A percentile compares a stretch with the other conserved stretches of the same genome.
phyloP scores from a whole-genome alignment of 2,797 vertebrate genomes.

The Oreochromis grahami region DNA sequence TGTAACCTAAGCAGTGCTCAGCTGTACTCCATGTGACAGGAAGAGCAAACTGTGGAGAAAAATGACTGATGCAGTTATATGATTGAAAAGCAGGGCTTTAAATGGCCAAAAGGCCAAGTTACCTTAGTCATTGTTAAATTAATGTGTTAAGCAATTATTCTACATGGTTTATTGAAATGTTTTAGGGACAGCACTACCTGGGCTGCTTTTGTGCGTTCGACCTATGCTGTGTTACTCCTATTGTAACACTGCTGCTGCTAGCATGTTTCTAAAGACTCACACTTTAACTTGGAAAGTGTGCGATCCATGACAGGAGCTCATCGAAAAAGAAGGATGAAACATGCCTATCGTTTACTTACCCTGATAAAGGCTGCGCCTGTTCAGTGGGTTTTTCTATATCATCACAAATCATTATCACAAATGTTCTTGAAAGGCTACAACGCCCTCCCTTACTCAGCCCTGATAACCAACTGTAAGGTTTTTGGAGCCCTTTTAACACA shows the following conservation, averaged over 20 bases:
- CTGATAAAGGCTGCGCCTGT: background rate
- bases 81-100: background rate
- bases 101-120: background rate
- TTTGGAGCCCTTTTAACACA: background rate
- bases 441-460: background rate
- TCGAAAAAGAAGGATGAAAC: background rate
- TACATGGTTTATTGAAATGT: background rate
- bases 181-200: background rate
- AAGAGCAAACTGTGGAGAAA: background rate
- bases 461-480: background rate
- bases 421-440: background rate
- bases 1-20: background rate
- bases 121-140: background rate
- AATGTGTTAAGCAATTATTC: background rate
- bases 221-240: background rate
- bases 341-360: background rate
- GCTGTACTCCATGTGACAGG: background rate
- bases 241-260: no score
- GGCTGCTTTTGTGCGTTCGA: background rate
- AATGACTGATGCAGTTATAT: accelerated
- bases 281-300: no score
- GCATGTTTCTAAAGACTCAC: no score
- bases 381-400: background rate
- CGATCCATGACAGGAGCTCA: background rate
- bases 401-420: background rate